A percentile compares a stretch with the other conserved stretches of the same genome.
phyloP scores from a whole-genome alignment of 2,113 vertebrate genomes.

The Tachysurus fulvidraco region DNA sequence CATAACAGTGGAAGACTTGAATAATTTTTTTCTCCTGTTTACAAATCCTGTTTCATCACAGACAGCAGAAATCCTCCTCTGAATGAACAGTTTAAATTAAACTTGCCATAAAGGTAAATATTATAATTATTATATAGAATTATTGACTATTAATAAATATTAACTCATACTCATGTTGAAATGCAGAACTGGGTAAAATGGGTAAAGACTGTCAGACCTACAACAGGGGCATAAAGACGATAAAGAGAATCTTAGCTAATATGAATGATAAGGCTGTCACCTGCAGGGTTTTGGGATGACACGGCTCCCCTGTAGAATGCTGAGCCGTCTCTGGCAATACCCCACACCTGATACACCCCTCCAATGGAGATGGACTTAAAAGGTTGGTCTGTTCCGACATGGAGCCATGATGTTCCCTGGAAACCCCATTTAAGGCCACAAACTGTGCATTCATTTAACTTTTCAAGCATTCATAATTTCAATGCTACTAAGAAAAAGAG shows the following conservation, averaged over 20 bases:
- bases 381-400: constrained; percentile 93
- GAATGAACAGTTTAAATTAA: not conserved
- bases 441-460: not conserved
- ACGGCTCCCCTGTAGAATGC: constrained; percentile 92
- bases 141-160: too few species aligned
- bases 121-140: too few species aligned
- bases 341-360: constrained; percentile 89
- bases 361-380: constrained; percentile 91
- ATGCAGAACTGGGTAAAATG: not conserved
- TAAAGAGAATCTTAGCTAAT: not conserved
- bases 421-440: not conserved
- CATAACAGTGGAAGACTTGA: constrained; percentile 1
- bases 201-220: not conserved
- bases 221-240: not conserved
- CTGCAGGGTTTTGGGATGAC: constrained; percentile 82
- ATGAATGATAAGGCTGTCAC: constrained; percentile 64
- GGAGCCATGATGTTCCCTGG: constrained; percentile 94
- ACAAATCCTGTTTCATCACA: not conserved
- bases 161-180: not conserved
- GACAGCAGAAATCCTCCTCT: not conserved
- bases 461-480: too few species aligned
- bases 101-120: not conserved
- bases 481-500: not conserved
- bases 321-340: constrained; percentile 88
- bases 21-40: not conserved